A percentile compares a stretch with the other conserved stretches of the same genome.
phyloP scores from a whole-genome alignment of 2,797 vertebrate species.

The Thripadectes ignobilis region DNA sequence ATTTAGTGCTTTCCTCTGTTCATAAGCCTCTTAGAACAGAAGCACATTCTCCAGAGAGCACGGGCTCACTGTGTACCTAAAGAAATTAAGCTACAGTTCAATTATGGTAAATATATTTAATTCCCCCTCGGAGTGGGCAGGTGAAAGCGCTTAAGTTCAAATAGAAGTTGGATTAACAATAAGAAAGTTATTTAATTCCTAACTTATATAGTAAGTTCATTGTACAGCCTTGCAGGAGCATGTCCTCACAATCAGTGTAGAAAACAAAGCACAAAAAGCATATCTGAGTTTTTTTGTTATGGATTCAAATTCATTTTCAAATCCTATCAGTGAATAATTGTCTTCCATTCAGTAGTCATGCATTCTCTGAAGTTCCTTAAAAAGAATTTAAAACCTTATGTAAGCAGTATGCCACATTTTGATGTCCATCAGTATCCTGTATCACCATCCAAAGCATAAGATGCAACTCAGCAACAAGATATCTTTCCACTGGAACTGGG shows the following conservation, averaged over 20 bases:
- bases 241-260: neutral
- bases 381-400: neutral
- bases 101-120: conserved; percentile 44
- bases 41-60: conserved; percentile 24
- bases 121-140: neutral
- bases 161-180: conserved; percentile 2
- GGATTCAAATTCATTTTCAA: neutral
- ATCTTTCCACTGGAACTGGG: neutral
- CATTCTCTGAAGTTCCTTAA: neutral
- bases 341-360: neutral
- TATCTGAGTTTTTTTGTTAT: neutral
- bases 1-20: conserved; percentile 25
- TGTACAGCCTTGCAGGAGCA: neutral
- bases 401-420: neutral
- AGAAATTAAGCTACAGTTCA: conserved; percentile 43
- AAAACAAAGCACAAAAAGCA: neutral
- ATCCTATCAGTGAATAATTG: neutral
- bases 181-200: conserved; percentile 5
- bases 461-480: neutral
- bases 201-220: neutral
- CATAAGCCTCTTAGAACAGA: conserved; percentile 33
- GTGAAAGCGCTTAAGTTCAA: conserved; percentile 27
- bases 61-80: conserved; percentile 16
- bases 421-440: neutral
- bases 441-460: neutral